phyloP scores from a whole-genome alignment of 2,113 vertebrate genomes.

The Athene cunicularia region DNA sequence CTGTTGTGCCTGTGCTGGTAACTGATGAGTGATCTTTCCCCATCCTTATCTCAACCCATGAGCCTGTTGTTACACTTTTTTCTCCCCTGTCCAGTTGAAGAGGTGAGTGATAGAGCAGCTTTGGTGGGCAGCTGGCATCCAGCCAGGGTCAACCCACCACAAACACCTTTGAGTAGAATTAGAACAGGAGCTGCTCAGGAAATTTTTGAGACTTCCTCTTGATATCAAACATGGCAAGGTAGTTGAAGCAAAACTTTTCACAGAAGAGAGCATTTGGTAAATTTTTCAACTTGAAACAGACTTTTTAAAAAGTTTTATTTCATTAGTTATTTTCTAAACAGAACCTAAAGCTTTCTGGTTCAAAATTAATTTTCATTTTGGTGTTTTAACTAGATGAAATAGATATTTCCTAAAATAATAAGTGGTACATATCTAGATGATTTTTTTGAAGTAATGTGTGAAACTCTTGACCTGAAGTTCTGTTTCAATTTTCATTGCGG shows the following conservation, averaged over 20 bases:
- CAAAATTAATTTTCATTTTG: background rate
- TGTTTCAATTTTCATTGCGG: background rate
- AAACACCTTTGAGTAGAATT: background rate
- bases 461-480: background rate
- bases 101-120: background rate
- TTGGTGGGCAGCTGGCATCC: background rate
- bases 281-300: background rate
- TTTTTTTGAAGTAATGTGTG: background rate
- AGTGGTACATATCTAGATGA: background rate
- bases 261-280: background rate
- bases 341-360: background rate
- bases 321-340: background rate
- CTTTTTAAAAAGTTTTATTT: background rate
- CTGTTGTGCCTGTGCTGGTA: background rate
- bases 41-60: background rate
- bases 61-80: background rate
- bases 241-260: background rate
- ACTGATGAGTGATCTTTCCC: background rate
- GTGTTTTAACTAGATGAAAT: background rate
- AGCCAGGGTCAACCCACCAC: background rate
- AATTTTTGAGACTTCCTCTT: background rate
- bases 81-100: background rate
- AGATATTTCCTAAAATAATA: background rate
- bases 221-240: background rate
- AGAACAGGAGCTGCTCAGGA: background rate